phyloP scores from a whole-genome alignment of 2,113 vertebrate species.

The Anguilla japonica region DNA sequence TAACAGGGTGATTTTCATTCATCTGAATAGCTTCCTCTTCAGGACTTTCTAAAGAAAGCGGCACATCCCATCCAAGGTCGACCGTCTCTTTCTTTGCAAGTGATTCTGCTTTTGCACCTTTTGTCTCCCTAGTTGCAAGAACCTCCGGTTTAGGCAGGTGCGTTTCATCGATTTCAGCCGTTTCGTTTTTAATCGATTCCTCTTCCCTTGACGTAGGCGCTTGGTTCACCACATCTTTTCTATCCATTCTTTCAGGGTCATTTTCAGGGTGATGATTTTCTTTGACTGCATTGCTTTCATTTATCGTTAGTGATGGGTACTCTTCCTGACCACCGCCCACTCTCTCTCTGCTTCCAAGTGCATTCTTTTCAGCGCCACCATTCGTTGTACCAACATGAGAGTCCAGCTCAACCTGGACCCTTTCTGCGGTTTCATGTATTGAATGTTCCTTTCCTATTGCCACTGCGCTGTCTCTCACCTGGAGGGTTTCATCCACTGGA shows the following conservation, averaged over 20 bases:
- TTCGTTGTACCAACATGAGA: neutral
- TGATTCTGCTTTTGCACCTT: neutral
- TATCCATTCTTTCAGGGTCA: neutral
- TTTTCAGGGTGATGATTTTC: conserved; percentile 40
- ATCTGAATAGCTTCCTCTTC: neutral
- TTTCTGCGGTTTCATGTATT: neutral
- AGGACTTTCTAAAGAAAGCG: neutral
- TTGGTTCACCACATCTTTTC: neutral
- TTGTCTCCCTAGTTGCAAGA: neutral
- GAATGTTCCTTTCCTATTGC: neutral
- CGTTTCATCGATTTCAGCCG: neutral
- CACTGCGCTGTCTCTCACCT: neutral
- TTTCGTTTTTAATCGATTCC: neutral
- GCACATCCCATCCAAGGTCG: neutral
- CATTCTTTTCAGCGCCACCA: neutral
- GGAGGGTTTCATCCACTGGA: conserved; percentile 39
- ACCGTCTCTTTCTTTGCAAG: neutral
- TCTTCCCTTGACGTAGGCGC: neutral
- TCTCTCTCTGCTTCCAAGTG: neutral
- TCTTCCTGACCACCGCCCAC: neutral
- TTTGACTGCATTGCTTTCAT: conserved; percentile 35
- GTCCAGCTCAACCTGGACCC: neutral
- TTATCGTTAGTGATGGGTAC: neutral
- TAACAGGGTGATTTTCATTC: neutral
- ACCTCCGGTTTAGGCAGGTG: neutral